Evolutionary conservation across 2,888 invertebrate species (phyloP).

Genomic region (Noctua janthe): DNA sequence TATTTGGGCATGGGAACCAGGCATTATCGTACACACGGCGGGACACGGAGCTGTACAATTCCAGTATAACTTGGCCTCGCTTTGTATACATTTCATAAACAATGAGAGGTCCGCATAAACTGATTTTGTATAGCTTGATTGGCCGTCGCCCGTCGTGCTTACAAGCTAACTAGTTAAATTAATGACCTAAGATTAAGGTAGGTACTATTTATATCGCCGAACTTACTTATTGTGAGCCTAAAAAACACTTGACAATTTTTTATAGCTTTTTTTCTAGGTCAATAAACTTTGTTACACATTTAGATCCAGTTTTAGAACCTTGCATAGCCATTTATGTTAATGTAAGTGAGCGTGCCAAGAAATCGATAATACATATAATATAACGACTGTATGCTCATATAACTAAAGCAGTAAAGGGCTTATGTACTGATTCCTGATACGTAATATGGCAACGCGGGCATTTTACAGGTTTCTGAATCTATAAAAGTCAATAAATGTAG

Average conservation of each 20-base stretch:
- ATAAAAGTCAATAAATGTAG: constrained; percentile 49
- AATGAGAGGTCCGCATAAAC: no score
- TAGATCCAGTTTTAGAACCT: constrained; percentile 76
- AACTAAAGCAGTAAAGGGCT: constrained; percentile 76
- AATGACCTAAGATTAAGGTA: not conserved
- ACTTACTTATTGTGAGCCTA: constrained; percentile 9
- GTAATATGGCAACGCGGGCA: constrained; percentile 49
- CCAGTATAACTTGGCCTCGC: no score
- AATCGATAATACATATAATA: constrained; percentile 51
- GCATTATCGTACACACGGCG: not conserved
- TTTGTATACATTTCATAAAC: no score
- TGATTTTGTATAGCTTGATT: no score
- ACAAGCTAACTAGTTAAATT: not conserved
- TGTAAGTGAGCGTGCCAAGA: constrained; percentile 63
- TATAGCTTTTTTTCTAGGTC: constrained; percentile 71
- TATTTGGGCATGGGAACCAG: not conserved
- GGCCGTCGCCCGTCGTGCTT: no score
- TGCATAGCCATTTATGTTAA: constrained; percentile 75
- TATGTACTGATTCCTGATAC: constrained; percentile 59
- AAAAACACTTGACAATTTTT: constrained; percentile 29
- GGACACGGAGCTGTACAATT: no score
- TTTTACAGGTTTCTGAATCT: constrained; percentile 65
- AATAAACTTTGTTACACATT: constrained; percentile 77
- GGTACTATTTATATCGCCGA: not conserved
- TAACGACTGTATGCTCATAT: constrained; percentile 5